These are phyloP conservation scores for Cheirogaleus medius DNA, from an alignment of 2,113 vertebrate species.

Conservation along the genomic window DNA sequence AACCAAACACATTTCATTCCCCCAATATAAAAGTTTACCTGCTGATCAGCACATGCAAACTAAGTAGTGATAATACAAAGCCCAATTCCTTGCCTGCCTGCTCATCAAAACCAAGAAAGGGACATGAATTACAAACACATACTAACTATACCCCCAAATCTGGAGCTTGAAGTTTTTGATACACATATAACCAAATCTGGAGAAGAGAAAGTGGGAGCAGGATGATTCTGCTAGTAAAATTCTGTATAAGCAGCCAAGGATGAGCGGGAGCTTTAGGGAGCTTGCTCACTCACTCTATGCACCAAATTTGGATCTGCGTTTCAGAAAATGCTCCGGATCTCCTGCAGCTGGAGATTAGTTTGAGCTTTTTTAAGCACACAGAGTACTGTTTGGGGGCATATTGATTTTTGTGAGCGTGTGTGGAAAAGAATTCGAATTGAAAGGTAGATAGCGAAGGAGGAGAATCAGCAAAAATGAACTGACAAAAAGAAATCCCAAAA, in stretches of 20 bases:
- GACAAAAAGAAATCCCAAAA: background rate
- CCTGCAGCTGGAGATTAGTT: background rate
- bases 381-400: background rate
- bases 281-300: background rate
- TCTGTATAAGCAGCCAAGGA: background rate
- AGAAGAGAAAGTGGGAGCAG: background rate
- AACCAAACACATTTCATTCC: slow-evolving; percentile 3
- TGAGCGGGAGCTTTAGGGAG: background rate
- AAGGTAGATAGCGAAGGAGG: background rate
- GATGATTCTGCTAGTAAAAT: background rate
- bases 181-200: background rate
- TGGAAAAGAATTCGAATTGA: background rate
- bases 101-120: background rate
- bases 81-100: background rate
- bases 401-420: background rate
- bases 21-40: background rate
- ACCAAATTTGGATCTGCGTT: background rate
- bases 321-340: background rate
- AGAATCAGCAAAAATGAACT: background rate
- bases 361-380: background rate
- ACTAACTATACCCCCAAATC: background rate
- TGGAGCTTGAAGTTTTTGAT: background rate
- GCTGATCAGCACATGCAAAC: background rate
- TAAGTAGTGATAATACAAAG: background rate
- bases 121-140: background rate